Conservation (phyloP, 2,113 vertebrate genomes). For the Ammospiza caudacuta region DNA sequence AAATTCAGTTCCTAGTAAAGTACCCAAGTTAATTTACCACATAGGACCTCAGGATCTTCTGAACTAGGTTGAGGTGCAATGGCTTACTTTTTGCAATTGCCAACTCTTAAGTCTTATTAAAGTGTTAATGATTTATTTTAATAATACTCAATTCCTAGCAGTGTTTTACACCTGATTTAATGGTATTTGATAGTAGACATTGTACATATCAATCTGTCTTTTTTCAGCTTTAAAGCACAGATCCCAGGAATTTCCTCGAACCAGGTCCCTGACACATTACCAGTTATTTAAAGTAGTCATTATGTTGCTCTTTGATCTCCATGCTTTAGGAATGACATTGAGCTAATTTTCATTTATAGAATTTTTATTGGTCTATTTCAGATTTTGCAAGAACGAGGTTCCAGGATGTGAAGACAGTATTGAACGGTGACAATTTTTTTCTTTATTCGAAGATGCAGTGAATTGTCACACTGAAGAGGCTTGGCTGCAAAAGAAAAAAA, state of each 20-base stretch:
- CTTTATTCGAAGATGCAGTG: conserved; percentile 75
- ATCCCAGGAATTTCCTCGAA: neutral
- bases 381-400: conserved; percentile 98
- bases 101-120: neutral
- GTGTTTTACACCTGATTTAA: neutral
- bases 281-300: neutral
- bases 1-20: neutral
- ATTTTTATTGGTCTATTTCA: conserved; percentile 69
- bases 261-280: neutral
- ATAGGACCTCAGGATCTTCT: neutral
- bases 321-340: neutral
- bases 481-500: conserved; percentile 76
- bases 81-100: neutral
- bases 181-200: neutral
- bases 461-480: conserved; percentile 78
- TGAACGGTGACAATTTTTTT: conserved; percentile 65
- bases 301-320: neutral
- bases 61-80: neutral
- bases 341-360: neutral
- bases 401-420: conserved; percentile 89
- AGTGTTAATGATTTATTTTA: neutral
- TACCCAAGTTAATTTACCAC: neutral
- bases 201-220: neutral
- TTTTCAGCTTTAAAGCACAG: conserved; percentile 2
- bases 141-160: neutral